Evolutionary conservation across 2,113 vertebrate genomes (phyloP).

Genomic region (Danio rerio): GRCz12tu NC_133197.1:7737501-7738000

Average conservation of each 20-base stretch:
- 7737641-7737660: not conserved
- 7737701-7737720: too few relatives aligned
- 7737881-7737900: not conserved
- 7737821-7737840: not conserved
- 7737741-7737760: too few relatives aligned
- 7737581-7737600: conserved; percentile 61
- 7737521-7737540: conserved; percentile 53
- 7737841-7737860: not conserved
- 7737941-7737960: not conserved
- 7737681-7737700: too few relatives aligned
- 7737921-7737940: not conserved
- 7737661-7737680: too few relatives aligned
- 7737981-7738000: too few relatives aligned
- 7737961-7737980: not conserved
- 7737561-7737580: conserved; percentile 65
- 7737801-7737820: too few relatives aligned
- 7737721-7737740: too few relatives aligned
- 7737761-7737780: too few relatives aligned
- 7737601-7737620: conserved; percentile 49
- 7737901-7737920: not conserved
- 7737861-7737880: not conserved
- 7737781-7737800: too few relatives aligned
- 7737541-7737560: conserved; percentile 53
- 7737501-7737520: conserved; percentile 70
- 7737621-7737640: not conserved